Evolutionary conservation across 2,113 vertebrate species (phyloP), one percentile per base, ranked within the genome.

Genomic region (Chaetura pelagica): DNA sequence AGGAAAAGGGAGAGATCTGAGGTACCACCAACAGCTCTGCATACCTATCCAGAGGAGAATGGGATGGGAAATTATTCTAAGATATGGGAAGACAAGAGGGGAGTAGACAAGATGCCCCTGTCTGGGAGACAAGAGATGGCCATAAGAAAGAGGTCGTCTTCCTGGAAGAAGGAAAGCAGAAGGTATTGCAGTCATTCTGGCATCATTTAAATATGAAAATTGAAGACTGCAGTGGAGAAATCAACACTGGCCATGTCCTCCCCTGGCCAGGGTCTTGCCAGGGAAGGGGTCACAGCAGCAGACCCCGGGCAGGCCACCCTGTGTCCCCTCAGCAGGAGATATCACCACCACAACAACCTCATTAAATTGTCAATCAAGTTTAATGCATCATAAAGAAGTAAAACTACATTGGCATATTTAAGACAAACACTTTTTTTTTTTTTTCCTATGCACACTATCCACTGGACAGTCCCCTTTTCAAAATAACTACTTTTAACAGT

Each of bases 321-420:
- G 22, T 20, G 1, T 30, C 34, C 30, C 35, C 34, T 68, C 7
- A 1, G 35, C 66, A 66, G 85, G 5, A 1, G 55, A 67, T 12
- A 92, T 7, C 83, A 91, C 32, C 8, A 75, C 3, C 1, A 95
- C 7, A 7, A 74, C 74, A 64, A 3, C 8, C 1, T 55, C 86
- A 12, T 75, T 73, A 97, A 97, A 96, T 91, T 96, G 83, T 98
- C 98, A 93, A 95, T 98, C 94, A 74, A 97, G 91, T 98, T 99
- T 98, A 99, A 99, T 99, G 98, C 98, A 97, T 99, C 97, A 95
- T 97, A 98, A 98, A 98, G 98, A 99, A 99, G 98, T 98, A 98
- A 98, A 98, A 99, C 99, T 99, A 99, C 99, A 98, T 98, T 96
- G 98, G 98, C 98, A 98, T 98, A 99, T 98, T 98, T 97, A 99